phyloP scores from a whole-genome alignment of 1,140 invertebrate genomes.

The Theocolax elegans region DNA sequence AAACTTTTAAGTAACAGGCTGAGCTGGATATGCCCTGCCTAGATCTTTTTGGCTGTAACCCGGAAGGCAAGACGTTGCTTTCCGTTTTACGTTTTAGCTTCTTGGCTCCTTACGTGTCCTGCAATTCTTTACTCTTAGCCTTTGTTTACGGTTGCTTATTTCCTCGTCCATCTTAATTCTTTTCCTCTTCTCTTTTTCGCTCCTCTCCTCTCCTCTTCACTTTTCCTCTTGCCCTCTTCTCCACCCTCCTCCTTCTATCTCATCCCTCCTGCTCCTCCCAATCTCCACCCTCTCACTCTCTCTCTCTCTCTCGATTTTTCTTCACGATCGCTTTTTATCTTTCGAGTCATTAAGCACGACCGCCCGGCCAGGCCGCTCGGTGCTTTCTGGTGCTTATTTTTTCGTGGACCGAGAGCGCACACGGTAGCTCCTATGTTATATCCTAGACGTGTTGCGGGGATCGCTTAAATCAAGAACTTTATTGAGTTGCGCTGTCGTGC shows the following conservation, averaged over 20 bases:
- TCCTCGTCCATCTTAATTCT: conserved; percentile 31
- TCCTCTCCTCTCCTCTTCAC: not conserved
- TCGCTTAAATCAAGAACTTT: conserved; percentile 20
- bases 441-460: too few relatives aligned
- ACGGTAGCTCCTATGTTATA: too few relatives aligned
- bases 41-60: too few relatives aligned
- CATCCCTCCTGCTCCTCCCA: not conserved
- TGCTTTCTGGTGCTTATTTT: too few relatives aligned
- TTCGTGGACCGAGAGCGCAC: too few relatives aligned
- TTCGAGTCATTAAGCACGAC: conserved; percentile 31
- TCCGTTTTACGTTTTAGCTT: too few relatives aligned
- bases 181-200: not conserved
- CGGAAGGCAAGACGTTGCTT: too few relatives aligned
- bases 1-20: conserved; percentile 4
- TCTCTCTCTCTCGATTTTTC: not conserved
- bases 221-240: not conserved
- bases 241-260: too few relatives aligned
- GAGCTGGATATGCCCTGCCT: not conserved
- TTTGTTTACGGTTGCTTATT: conserved; percentile 33
- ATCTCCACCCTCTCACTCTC: not conserved
- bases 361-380: too few relatives aligned
- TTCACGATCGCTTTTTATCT: conserved; percentile 14
- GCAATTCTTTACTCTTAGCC: conserved; percentile 18
- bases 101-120: too few relatives aligned
- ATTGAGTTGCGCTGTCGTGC: not conserved